phyloP scores from a whole-genome alignment of 2,888 invertebrate genomes.

The Apotomis betuletana region DNA sequence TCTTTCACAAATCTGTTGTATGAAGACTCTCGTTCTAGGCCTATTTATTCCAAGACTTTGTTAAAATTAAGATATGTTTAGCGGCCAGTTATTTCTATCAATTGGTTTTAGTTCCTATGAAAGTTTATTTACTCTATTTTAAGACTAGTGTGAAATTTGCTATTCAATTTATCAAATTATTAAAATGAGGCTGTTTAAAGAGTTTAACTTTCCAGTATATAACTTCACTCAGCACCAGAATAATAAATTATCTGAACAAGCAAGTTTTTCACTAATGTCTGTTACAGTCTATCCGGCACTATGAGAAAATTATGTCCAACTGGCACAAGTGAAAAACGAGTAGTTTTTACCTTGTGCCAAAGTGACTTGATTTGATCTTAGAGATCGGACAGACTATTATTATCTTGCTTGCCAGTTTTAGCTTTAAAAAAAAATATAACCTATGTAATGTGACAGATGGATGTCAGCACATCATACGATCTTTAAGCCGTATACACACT shows the following conservation, averaged over 20 bases:
- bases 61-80: slow-evolving; percentile 4
- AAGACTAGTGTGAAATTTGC: slow-evolving; percentile 10
- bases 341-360: no score
- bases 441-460: slow-evolving; percentile 18
- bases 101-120: slow-evolving; percentile 39
- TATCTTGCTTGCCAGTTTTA: slow-evolving; percentile 52
- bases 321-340: no score
- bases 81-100: slow-evolving; percentile 10
- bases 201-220: neutral
- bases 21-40: no score
- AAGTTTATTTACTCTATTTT: slow-evolving; percentile 23
- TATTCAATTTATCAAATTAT: neutral
- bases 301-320: no score
- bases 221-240: neutral
- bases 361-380: no score
- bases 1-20: no score
- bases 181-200: neutral
- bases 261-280: slow-evolving; percentile 1
- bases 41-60: no score
- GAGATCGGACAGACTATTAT: no score
- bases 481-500: slow-evolving; percentile 62
- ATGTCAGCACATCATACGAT: slow-evolving; percentile 50
- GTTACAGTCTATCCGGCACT: neutral
- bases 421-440: slow-evolving; percentile 44
- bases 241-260: neutral